A percentile compares a stretch with the other conserved stretches of the same genome.
phyloP scores from a whole-genome alignment of 2,888 invertebrate species.

The Uropetala carovei region DNA sequence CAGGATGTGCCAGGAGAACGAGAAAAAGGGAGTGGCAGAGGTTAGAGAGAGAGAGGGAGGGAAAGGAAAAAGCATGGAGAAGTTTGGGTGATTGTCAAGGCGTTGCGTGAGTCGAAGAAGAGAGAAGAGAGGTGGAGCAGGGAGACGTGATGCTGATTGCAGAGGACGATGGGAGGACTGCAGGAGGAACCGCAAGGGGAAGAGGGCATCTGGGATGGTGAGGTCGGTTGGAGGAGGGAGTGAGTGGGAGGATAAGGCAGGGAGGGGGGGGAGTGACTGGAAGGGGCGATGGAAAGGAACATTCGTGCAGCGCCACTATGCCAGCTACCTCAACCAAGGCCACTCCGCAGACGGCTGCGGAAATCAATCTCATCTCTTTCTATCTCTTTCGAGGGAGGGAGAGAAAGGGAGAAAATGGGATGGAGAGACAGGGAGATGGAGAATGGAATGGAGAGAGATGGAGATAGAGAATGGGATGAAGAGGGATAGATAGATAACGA shows the following conservation, averaged over 20 bases:
- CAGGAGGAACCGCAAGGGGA: no score
- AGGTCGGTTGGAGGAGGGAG: no score
- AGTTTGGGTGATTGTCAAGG: not conserved
- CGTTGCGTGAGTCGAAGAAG: not conserved
- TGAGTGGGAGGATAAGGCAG: no score
- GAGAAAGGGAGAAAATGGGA: not conserved
- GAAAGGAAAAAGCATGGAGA: not conserved
- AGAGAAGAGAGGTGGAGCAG: not conserved
- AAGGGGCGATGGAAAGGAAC: no score
- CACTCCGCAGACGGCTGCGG: conserved; percentile 4
- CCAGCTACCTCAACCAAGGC: not conserved
- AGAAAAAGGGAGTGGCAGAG: not conserved
- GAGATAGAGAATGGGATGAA: no score
- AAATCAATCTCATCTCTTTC: not conserved
- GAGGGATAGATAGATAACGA: no score
- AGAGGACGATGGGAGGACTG: not conserved
- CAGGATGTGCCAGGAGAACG: no score
- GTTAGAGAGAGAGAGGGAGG: not conserved
- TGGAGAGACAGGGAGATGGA: no score
- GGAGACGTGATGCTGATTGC: not conserved
- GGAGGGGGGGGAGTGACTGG: no score
- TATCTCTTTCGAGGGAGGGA: not conserved
- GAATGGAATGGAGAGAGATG: no score
- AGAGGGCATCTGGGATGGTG: no score
- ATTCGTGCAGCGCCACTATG: no score